Base-by-base conservation (phyloP, 2,888 invertebrate genomes). In the Microchrysa polita region DNA sequence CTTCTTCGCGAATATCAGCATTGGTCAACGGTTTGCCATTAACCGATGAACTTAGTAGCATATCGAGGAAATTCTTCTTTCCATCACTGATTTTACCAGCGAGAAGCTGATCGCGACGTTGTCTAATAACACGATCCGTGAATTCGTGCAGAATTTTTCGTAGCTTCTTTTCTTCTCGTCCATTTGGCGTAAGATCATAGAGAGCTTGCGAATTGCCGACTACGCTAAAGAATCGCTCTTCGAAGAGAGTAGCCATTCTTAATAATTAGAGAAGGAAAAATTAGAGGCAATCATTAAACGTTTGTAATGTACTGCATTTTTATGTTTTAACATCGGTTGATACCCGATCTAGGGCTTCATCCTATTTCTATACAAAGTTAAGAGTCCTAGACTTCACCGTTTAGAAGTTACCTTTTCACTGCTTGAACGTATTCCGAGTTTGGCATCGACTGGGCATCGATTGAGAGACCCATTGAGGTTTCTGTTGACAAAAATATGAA, bases 1-100 rank as follows among this genome's bases (percentile, higher is more conserved):
- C 72, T 72, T 72, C 72, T 22, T 72, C 72, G 48, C 72, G 59
- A 48, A 72, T 72, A n/a, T 72, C 72, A 7, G 59, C 23, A 48
- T 72, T 60, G 5, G 60, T 40, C 1, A 60, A 14, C 1, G 72
- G 44, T 44, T 72, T 60, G 1, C 72, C 72, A 44, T 72, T 18
- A 5, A 72, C 44, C 4, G 59, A 23, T 23, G 60, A 59, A 48
- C 60, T 42, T 12, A 72, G 23, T 10, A 72, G 60, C 16, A 72
- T 60, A 48, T 72, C 72, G 18, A 72, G 16, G 16, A 72, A 72
- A 20, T 44, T 59, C 18, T 16, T 16, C 20, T 16, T 34, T 14
- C 40, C 20, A 40, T 63, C 42, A 5, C n/a, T 16, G n/a, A 18
- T 5, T 18, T 16, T 5, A 10, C 23, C 27, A 12, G 18, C 18